Base-by-base conservation (phyloP, 2,113 vertebrate species). In the Corythornis vintsioides region DNA sequence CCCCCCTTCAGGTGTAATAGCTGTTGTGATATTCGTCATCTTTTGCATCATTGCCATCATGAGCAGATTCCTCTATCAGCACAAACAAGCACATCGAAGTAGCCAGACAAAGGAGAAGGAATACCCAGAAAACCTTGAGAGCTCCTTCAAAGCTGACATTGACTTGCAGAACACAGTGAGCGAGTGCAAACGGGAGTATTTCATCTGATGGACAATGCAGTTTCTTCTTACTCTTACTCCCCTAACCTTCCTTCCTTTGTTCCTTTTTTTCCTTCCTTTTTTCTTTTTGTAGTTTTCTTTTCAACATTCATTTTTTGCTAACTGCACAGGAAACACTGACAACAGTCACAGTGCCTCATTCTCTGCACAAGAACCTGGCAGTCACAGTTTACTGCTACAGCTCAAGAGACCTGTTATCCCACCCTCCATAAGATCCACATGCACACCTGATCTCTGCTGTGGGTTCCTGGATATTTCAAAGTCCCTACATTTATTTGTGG, bases 181-280 rank as follows among this genome's bases (percentile, higher is more conserved):
- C 96, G 98, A 99, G 95, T 98, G 98, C 97, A 99, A 99, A 97
- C 98, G 98, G 93, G 99, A 99, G 89, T 99, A 99, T 96, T 99
- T 99, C 97, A 99, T 99, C 97, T 99, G 98, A 99, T 57, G 93
- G 95, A 93, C 92, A 87, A 19, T 52, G 72, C 67, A 92, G 78
- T 93, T 92, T 91, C 78, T 89, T 88, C 43, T 92, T 82, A 85
- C 48, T 91, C 76, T 90, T 82, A 75, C 24, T 76, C 76, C 60
- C 64, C 31, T 72, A 57, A 42, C 12, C 31, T 86, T 33, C 43
- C 40, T 89, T 89, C 59, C 85, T 81, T 71, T 89, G 9, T 92
- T 76, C 76, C 66, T 90, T 90, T 63, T 43, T 90, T 82, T 33
- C 61, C 47, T 76, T 69, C 9, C 5, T 40, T 50, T 35, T 66